A percentile compares a stretch with the other conserved stretches of the same genome.
These are phyloP conservation scores for Sinopyrophorus schimmeli DNA, from an alignment of 2,888 invertebrate genomes.

Conservation along the genomic window DNA sequence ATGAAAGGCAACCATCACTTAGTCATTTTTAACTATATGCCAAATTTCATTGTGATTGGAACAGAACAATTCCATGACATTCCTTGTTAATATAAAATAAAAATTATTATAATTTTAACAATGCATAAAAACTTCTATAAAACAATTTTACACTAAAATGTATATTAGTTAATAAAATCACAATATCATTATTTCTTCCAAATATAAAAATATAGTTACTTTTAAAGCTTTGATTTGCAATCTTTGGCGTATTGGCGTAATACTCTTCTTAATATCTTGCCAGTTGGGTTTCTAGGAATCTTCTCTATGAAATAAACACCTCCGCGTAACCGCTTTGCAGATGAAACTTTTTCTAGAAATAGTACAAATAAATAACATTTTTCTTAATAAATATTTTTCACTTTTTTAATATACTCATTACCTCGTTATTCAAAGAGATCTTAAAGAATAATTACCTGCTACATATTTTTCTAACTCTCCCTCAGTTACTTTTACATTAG, in stretches of 20 bases:
- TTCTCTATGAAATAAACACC: constrained; percentile 68
- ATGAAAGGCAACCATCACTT: too few species aligned
- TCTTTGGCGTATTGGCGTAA: constrained; percentile 58
- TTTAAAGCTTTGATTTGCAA: constrained; percentile 48
- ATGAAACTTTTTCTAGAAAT: constrained; percentile 52
- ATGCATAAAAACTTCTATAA: too few species aligned
- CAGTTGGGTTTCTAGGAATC: constrained; percentile 70
- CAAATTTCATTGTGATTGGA: too few species aligned
- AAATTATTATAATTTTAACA: too few species aligned
- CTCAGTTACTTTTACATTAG: constrained; percentile 41
- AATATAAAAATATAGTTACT: too few species aligned
- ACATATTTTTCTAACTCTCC: constrained; percentile 51
- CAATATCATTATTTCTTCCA: too few species aligned
- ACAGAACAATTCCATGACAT: too few species aligned
- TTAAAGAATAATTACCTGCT: constrained; percentile 47
- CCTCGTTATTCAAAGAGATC: neutral
- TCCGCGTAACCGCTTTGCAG: constrained; percentile 67
- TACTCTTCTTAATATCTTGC: constrained; percentile 68
- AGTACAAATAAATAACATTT: neutral
- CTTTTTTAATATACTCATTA: too few species aligned
- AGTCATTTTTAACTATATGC: too few species aligned
- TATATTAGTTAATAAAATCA: too few species aligned
- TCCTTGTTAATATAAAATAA: too few species aligned
- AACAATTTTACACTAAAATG: too few species aligned
- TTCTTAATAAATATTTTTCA: neutral